Percentiles rank a stretch among this genome's conserved stretches.
phyloP scores from a whole-genome alignment of 1,140 invertebrate genomes.

The Neodiprion virginianus region DNA sequence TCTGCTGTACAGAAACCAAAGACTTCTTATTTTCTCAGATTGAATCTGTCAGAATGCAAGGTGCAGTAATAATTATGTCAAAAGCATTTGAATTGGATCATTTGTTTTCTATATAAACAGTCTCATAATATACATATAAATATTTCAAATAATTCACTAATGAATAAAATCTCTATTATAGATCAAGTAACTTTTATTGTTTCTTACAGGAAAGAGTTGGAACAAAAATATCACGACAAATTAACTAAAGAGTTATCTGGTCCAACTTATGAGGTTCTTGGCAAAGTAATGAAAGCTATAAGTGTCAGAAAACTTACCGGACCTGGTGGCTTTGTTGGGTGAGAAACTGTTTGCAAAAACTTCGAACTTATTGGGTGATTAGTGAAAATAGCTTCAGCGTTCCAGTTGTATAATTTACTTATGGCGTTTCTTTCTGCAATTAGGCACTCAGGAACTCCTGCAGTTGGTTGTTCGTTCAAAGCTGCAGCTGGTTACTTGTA shows the following conservation, averaged over 20 bases:
- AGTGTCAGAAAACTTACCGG: conserved; percentile 95
- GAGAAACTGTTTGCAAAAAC: conserved; percentile 40
- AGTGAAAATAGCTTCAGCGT: background rate
- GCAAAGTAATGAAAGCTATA: conserved; percentile 95
- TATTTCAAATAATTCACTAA: conserved; percentile 24
- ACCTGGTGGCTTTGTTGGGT: conserved; percentile 92
- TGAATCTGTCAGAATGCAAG: too few species aligned
- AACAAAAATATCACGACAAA: conserved; percentile 95
- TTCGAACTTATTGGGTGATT: conserved; percentile 18
- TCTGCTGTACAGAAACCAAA: too few species aligned
- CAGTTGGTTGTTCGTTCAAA: conserved; percentile 96
- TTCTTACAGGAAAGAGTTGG: conserved; percentile 79
- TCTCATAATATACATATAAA: background rate
- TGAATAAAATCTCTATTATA: conserved; percentile 21
- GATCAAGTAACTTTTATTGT: conserved; percentile 33
- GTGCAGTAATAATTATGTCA: too few species aligned
- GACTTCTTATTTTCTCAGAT: too few species aligned
- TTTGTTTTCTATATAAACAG: conserved; percentile 20
- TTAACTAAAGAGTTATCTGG: conserved; percentile 91
- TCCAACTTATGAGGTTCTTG: conserved; percentile 94
- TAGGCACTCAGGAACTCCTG: conserved; percentile 90
- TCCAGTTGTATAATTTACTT: background rate
- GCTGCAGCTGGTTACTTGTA: conserved; percentile 98
- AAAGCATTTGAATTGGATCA: conserved; percentile 17
- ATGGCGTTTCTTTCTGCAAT: conserved; percentile 40